phyloP scores from a whole-genome alignment of 2,113 vertebrate genomes.

The Eupsittula cactorum region DNA sequence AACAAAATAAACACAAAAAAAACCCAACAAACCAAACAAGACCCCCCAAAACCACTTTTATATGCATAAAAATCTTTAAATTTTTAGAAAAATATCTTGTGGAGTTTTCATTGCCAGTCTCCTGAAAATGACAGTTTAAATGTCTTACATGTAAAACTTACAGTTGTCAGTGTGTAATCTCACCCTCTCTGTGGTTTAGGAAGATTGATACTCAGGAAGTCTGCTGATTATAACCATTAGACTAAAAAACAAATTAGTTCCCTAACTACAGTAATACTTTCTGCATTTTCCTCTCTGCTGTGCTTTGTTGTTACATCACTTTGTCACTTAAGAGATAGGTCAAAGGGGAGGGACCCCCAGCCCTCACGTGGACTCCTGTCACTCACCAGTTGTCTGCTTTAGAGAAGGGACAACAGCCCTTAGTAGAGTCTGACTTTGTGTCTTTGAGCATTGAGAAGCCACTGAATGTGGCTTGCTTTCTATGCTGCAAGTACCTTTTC shows the following conservation, averaged over 20 bases:
- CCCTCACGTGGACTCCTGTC: neutral
- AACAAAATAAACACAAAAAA: neutral
- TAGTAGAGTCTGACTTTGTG: neutral
- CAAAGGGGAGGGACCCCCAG: neutral
- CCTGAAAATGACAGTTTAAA: slow-evolving; percentile 48
- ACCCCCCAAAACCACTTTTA: neutral
- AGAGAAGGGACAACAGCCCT: neutral
- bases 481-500: neutral
- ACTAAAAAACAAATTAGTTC: slow-evolving; percentile 68
- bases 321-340: neutral
- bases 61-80: neutral
- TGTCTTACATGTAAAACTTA: slow-evolving; percentile 66
- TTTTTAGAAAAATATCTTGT: slow-evolving; percentile 15
- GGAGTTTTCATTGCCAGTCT: slow-evolving; percentile 46
- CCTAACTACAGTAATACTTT: slow-evolving; percentile 15
- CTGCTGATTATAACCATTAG: slow-evolving; percentile 67
- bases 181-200: slow-evolving; percentile 43
- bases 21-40: neutral
- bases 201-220: slow-evolving; percentile 62
- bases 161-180: slow-evolving; percentile 48
- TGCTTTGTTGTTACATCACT: neutral
- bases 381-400: neutral
- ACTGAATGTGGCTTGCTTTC: neutral
- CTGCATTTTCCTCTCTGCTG: neutral
- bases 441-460: neutral